Evolutionary conservation across 2,797 vertebrate species (phyloP).

Genomic region (Mus minutoides): DNA sequence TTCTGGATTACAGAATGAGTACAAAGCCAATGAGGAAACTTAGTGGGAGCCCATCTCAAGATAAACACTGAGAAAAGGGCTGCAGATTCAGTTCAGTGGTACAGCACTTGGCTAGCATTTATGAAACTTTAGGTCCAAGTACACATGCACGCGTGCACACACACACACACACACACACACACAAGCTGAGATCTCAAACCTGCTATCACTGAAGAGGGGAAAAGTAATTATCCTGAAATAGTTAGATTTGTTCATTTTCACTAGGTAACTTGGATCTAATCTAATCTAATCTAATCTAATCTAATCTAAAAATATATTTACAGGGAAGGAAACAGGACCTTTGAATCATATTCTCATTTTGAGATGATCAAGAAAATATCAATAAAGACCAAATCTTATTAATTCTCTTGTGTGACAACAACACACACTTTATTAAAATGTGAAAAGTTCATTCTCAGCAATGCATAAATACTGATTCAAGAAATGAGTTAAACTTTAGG

Average conservation of each 20-base stretch:
- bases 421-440: conserved; percentile 17
- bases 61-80: neutral
- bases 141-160: neutral
- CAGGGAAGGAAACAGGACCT: neutral
- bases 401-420: conserved; percentile 26
- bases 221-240: conserved; percentile 1
- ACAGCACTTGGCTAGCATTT: neutral
- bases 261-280: neutral
- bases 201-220: conserved; percentile 6
- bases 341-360: neutral
- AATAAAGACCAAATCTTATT: conserved; percentile 26
- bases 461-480: conserved; percentile 30
- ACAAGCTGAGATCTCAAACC: neutral
- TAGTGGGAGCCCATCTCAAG: neutral
- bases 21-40: neutral
- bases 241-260: neutral
- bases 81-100: neutral
- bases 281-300: neutral
- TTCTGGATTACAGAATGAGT: neutral
- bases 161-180: neutral
- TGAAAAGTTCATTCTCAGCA: conserved; percentile 27
- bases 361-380: neutral
- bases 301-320: neutral
- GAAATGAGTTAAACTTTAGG: neutral
- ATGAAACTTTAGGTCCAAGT: neutral